These are phyloP conservation scores for Euplagia quadripunctaria DNA, from an alignment of 2,888 invertebrate genomes.

Conservation along the genomic window DNA sequence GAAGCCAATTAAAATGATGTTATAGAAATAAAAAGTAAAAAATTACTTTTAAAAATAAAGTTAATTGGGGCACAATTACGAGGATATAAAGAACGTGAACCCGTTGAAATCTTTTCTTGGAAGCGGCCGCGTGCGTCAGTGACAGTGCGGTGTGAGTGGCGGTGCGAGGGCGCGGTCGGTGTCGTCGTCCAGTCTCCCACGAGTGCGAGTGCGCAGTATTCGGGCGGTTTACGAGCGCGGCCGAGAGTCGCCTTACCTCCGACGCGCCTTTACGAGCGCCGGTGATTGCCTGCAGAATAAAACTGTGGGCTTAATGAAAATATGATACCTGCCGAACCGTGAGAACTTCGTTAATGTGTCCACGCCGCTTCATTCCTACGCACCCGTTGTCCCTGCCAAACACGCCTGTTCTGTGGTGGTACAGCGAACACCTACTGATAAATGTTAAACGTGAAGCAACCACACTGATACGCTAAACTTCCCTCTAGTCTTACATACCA, in stretches of 20 bases:
- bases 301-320: constrained; percentile 47
- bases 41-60: neutral
- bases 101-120: constrained; percentile 59
- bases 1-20: neutral
- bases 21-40: neutral
- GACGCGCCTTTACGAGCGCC: constrained; percentile 26
- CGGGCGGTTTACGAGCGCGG: constrained; percentile 20
- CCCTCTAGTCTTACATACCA: too few species aligned
- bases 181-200: constrained; percentile 25
- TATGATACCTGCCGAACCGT: constrained; percentile 46
- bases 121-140: neutral
- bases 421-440: neutral
- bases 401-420: neutral
- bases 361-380: neutral
- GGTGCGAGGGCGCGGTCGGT: neutral
- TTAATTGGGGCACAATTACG: too few species aligned
- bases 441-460: neutral
- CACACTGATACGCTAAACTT: too few species aligned
- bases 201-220: neutral
- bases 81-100: constrained; percentile 18
- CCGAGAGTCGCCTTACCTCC: constrained; percentile 19
- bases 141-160: neutral
- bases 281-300: constrained; percentile 37
- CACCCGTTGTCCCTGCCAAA: neutral
- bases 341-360: constrained; percentile 31